phyloP scores from a whole-genome alignment of 1,140 invertebrate genomes.

The Philotrypesis tridentata region DNA sequence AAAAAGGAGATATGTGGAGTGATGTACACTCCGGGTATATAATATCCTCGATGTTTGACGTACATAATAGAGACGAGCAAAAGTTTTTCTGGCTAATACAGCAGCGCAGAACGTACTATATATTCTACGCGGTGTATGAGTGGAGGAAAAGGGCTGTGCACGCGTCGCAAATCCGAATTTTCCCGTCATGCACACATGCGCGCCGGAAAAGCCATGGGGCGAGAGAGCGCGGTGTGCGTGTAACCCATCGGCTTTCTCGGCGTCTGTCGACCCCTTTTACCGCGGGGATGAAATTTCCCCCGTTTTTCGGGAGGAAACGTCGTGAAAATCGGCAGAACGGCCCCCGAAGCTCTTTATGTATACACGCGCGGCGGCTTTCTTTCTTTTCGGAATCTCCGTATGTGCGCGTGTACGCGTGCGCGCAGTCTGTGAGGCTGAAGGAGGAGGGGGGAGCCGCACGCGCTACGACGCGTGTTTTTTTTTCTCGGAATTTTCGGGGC shows the following conservation, averaged over 20 bases:
- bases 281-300: constrained; percentile 34
- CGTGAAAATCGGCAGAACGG: constrained; percentile 22
- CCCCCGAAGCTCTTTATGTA: not conserved
- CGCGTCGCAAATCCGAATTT: not conserved
- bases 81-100: too few relatives aligned
- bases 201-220: not conserved
- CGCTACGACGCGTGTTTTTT: not conserved
- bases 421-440: not conserved
- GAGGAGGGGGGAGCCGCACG: not conserved
- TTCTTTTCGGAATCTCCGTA: not conserved
- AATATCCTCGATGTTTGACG: too few relatives aligned
- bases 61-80: not conserved
- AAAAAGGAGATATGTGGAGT: not conserved
- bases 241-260: not conserved
- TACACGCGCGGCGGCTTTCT: not conserved
- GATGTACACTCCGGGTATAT: too few relatives aligned
- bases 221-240: not conserved
- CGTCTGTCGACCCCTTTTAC: constrained; percentile 45
- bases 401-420: not conserved
- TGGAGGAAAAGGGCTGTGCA: not conserved
- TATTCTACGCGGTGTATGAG: too few relatives aligned
- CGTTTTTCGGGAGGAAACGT: constrained; percentile 20
- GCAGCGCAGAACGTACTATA: too few relatives aligned
- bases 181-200: not conserved
- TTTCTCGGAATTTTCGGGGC: not conserved